Percentiles rank a stretch among this genome's conserved stretches.
These are phyloP conservation scores for Mobula hypostoma DNA, from an alignment of 2,113 vertebrate genomes.

Conservation along the genomic window DNA sequence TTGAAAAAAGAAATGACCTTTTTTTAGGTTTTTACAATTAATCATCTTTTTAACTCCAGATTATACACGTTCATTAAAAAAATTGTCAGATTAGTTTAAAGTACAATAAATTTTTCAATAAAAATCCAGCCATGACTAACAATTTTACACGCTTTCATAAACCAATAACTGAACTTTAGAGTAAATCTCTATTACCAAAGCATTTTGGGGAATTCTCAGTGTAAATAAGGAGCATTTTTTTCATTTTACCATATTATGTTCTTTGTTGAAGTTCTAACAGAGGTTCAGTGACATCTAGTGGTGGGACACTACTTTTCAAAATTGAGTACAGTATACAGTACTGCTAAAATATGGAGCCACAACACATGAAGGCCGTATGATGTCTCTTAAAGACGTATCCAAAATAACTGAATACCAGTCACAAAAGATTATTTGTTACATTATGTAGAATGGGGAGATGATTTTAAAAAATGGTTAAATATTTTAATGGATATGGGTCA, in stretches of 20 bases:
- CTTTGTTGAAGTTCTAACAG: neutral
- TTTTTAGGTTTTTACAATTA: neutral
- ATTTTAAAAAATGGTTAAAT: neutral
- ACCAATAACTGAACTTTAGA: neutral
- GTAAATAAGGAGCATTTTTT: neutral
- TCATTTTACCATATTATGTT: neutral
- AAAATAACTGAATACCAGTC: neutral
- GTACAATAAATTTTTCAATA: neutral
- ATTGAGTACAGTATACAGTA: neutral
- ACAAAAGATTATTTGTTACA: neutral
- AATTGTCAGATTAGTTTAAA: neutral
- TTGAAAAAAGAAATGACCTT: neutral
- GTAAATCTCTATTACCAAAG: too few species aligned
- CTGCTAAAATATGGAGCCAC: neutral
- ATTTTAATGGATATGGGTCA: neutral
- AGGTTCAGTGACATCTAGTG: constrained; percentile 16
- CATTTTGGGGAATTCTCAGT: neutral
- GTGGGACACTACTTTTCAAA: neutral
- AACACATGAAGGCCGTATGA: too few species aligned
- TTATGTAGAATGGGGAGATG: neutral
- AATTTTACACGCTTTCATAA: neutral
- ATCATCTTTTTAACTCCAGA: neutral
- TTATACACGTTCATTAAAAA: neutral
- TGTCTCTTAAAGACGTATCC: neutral
- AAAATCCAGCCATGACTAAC: neutral